These are phyloP conservation scores for Podarcis siculus DNA, from an alignment of 2,797 vertebrate genomes.

Conservation along the genomic window DNA sequence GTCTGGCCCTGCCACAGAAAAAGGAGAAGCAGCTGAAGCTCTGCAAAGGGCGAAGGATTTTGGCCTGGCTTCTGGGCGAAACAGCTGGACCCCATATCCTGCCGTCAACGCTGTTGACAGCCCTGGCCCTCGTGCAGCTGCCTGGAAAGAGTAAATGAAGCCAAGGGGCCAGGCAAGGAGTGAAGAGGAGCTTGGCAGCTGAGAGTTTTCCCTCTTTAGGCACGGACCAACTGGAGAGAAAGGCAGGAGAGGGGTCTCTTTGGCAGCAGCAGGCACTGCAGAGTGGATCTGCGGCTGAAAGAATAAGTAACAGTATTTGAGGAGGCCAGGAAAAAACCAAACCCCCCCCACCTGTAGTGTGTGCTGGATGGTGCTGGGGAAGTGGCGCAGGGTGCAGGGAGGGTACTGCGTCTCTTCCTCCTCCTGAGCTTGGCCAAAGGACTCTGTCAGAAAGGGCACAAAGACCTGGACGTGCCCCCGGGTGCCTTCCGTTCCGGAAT, in stretches of 20 bases:
- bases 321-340: background rate
- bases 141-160: slow-evolving; percentile 30
- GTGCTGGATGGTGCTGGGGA: slow-evolving; percentile 86
- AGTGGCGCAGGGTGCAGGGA: slow-evolving; percentile 86
- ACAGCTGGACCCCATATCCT: slow-evolving; percentile 61
- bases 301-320: background rate
- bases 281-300: background rate
- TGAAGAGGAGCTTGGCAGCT: slow-evolving; percentile 1
- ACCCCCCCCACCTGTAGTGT: slow-evolving; percentile 83
- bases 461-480: slow-evolving; percentile 80
- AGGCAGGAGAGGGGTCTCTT: background rate
- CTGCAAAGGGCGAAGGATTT: background rate
- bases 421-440: slow-evolving; percentile 56
- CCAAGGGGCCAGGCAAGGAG: background rate
- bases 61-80: slow-evolving; percentile 4
- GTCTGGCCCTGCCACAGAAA: background rate
- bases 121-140: background rate
- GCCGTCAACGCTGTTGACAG: rapidly evolving
- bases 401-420: slow-evolving; percentile 70
- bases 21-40: slow-evolving; percentile 24
- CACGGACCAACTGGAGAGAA: slow-evolving; percentile 6
- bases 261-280: background rate
- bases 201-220: background rate
- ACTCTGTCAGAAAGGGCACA: slow-evolving; percentile 83
- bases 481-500: slow-evolving; percentile 85